A percentile compares a stretch with the other conserved stretches of the same genome.
Evolutionary conservation across 1,140 invertebrate genomes (phyloP).

Genomic region (Daktulosphaira vitifoliae): DNA sequence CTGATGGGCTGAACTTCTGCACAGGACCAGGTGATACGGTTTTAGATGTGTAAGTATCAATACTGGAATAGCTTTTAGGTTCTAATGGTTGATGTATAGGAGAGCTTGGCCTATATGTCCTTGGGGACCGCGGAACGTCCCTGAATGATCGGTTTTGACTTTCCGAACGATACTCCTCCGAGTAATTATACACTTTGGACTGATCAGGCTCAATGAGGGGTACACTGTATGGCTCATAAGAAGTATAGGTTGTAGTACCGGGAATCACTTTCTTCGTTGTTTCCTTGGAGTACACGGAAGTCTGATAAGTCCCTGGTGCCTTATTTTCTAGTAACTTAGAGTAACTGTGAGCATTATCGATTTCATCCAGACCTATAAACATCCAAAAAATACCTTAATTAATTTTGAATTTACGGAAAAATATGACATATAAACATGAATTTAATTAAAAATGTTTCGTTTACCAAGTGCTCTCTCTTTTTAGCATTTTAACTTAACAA

Average conservation of each 20-base stretch:
- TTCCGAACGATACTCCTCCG: slow-evolving; percentile 8
- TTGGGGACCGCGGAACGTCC: slow-evolving; percentile 17
- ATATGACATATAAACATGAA: too few species aligned
- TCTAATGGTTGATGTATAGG: slow-evolving; percentile 35
- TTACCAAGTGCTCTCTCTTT: too few species aligned
- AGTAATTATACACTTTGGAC: slow-evolving; percentile 28
- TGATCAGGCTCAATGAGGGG: slow-evolving; percentile 2
- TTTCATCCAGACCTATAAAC: background rate
- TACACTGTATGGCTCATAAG: slow-evolving; percentile 2
- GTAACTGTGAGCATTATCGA: background rate
- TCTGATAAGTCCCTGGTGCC: slow-evolving; percentile 11
- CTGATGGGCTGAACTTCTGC: slow-evolving; percentile 38
- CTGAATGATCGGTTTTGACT: slow-evolving; percentile 11
- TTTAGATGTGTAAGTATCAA: slow-evolving; percentile 7
- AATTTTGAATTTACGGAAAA: too few species aligned
- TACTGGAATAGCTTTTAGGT: slow-evolving; percentile 27
- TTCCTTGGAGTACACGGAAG: slow-evolving; percentile 18
- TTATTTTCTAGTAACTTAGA: slow-evolving; percentile 4
- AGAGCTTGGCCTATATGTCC: slow-evolving; percentile 15
- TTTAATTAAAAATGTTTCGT: too few species aligned
- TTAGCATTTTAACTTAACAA: too few species aligned
- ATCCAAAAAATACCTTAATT: too few species aligned
- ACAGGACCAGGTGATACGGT: slow-evolving; percentile 34
- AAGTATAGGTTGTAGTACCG: slow-evolving; percentile 15
- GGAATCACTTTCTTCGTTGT: slow-evolving; percentile 24